These are phyloP conservation scores for Macrocentrus cingulum DNA, from an alignment of 1,140 invertebrate species.

Conservation along the genomic window DNA sequence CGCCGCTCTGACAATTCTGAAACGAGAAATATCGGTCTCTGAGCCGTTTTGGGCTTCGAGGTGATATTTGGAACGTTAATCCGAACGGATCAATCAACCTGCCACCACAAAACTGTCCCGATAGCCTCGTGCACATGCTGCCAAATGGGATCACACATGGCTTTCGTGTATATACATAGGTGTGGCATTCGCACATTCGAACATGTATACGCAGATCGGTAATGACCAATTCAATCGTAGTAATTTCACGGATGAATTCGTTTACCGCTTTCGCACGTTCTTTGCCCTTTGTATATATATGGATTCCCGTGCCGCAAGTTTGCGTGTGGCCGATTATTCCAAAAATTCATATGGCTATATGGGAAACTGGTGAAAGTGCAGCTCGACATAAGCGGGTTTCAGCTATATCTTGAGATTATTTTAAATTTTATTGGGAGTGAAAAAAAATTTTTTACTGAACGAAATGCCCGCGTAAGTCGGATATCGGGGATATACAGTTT, in stretches of 20 bases:
- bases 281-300: too few species aligned
- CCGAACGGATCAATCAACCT: slow-evolving; percentile 43
- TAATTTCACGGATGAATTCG: slow-evolving; percentile 34
- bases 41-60: not conserved
- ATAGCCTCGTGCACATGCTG: slow-evolving; percentile 17
- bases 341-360: too few species aligned
- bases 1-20: too few species aligned
- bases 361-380: too few species aligned
- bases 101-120: slow-evolving; percentile 36
- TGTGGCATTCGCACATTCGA: not conserved
- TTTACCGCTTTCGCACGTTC: slow-evolving; percentile 18
- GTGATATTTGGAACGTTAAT: slow-evolving; percentile 43
- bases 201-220: slow-evolving; percentile 28
- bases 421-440: too few species aligned
- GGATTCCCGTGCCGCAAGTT: too few species aligned
- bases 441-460: too few species aligned
- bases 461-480: too few species aligned
- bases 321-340: too few species aligned
- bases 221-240: slow-evolving; percentile 36
- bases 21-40: slow-evolving; percentile 12
- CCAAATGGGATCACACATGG: slow-evolving; percentile 3
- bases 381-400: too few species aligned
- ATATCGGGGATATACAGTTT: too few species aligned
- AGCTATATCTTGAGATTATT: too few species aligned
- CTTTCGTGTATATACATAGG: slow-evolving; percentile 4